A percentile compares a stretch with the other conserved stretches of the same genome.
Conservation (phyloP, 2,888 invertebrate species). For the Syrista parreyssii region DNA sequence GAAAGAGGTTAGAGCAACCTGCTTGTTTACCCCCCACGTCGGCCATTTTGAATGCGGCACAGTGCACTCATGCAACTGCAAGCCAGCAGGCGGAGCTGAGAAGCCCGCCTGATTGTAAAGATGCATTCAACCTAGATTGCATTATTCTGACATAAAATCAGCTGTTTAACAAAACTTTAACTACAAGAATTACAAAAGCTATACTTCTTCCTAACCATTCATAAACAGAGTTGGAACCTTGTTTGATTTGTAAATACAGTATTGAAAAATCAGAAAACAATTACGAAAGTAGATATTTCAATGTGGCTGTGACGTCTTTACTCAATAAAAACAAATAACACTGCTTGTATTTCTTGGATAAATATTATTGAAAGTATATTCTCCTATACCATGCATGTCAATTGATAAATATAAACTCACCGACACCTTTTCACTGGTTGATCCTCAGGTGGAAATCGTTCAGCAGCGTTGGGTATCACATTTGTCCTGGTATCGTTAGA, state of each 20-base stretch:
- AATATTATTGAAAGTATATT: neutral
- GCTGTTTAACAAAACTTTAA: neutral
- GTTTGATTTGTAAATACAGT: neutral
- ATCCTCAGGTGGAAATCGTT: conserved; percentile 64
- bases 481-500: conserved; percentile 41
- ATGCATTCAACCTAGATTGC: neutral
- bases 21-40: conserved; percentile 56
- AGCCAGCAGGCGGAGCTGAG: neutral
- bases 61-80: conserved; percentile 27
- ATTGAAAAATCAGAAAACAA: neutral
- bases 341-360: neutral
- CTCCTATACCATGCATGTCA: neutral
- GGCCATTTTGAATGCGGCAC: conserved; percentile 53
- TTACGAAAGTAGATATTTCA: neutral
- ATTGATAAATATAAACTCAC: conserved; percentile 58
- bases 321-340: neutral
- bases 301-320: neutral
- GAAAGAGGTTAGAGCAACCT: conserved; percentile 54
- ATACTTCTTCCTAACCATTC: neutral
- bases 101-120: neutral
- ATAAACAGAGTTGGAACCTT: too few relatives aligned
- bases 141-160: neutral
- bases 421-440: conserved; percentile 68
- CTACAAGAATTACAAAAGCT: neutral
- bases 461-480: conserved; percentile 63